phyloP scores from a whole-genome alignment of 23 tunicate species.

The Phallusia fumigata region DNA sequence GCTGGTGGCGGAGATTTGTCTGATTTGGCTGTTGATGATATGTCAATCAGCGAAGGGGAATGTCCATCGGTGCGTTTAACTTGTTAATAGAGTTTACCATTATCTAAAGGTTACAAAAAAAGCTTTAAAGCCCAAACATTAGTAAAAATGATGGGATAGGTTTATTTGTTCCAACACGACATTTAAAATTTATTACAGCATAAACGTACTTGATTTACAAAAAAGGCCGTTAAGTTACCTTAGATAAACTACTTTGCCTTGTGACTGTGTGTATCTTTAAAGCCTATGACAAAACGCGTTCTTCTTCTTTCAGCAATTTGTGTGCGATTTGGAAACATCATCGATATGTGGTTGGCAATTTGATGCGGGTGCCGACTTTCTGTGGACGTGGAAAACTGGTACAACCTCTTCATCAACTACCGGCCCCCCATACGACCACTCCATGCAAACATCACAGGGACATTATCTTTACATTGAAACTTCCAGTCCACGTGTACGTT shows the following conservation, averaged over 20 bases:
- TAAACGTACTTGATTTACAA: no score
- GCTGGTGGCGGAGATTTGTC: constrained; percentile 35
- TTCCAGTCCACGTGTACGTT: constrained; percentile 35
- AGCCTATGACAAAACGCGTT: background rate
- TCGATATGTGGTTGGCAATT: constrained; percentile 53
- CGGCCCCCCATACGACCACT: constrained; percentile 59
- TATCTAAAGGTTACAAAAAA: no score
- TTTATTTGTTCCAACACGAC: no score
- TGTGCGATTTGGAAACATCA: constrained; percentile 49
- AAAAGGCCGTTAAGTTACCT: no score
- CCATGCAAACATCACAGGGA: constrained; percentile 55
- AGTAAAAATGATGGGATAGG: no score
- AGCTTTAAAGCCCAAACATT: no score
- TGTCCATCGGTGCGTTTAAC: constrained; percentile 54
- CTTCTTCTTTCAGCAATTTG: background rate
- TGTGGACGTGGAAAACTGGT: constrained; percentile 41
- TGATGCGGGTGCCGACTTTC: constrained; percentile 37
- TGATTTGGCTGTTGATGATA: constrained; percentile 69
- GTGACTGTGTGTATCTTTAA: no score
- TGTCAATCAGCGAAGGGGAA: constrained; percentile 30
- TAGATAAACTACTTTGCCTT: no score
- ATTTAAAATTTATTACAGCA: no score
- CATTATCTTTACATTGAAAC: constrained; percentile 62
- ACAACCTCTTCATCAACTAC: constrained; percentile 30
- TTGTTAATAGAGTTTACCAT: no score